Evolutionary conservation across 2,888 invertebrate genomes (phyloP).

Genomic region (Chesias legatella): DNA sequence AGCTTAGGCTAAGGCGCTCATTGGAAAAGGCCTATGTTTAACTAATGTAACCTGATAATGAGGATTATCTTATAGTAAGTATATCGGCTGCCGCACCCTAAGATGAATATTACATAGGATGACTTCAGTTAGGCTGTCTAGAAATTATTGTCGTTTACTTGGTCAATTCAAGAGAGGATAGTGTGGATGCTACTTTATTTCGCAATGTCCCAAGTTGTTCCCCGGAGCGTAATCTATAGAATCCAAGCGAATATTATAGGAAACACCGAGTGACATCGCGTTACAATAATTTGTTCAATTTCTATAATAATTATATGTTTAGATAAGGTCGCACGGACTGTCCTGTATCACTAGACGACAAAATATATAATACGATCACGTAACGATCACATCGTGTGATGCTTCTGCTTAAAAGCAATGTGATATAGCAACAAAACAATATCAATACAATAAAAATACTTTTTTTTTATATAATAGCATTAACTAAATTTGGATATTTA

Average conservation of each 20-base stretch:
- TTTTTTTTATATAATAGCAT: constrained; percentile 64
- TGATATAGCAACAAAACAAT: constrained; percentile 58
- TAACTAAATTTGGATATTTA: constrained; percentile 80
- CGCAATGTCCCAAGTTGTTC: constrained; percentile 35
- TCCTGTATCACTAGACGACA: constrained; percentile 45
- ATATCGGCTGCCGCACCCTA: constrained; percentile 15
- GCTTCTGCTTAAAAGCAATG: constrained; percentile 65
- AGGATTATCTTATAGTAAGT: too few relatives aligned
- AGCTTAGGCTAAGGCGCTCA: too few relatives aligned
- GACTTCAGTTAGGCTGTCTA: constrained; percentile 65
- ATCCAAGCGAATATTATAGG: constrained; percentile 37
- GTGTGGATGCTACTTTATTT: constrained; percentile 43
- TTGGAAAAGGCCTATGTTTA: too few relatives aligned
- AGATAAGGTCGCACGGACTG: constrained; percentile 44
- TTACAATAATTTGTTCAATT: constrained; percentile 37
- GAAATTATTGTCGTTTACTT: constrained; percentile 77
- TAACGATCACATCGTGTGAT: constrained; percentile 68
- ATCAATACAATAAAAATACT: constrained; percentile 58
- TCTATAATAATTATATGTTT: constrained; percentile 49
- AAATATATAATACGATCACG: constrained; percentile 49
- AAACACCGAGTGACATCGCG: constrained; percentile 37
- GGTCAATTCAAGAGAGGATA: constrained; percentile 64
- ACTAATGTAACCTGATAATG: too few relatives aligned
- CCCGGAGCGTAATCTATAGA: constrained; percentile 38
- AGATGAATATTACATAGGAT: constrained; percentile 38